Conservation (phyloP, 2,113 vertebrate species). For the Parus major region DNA sequence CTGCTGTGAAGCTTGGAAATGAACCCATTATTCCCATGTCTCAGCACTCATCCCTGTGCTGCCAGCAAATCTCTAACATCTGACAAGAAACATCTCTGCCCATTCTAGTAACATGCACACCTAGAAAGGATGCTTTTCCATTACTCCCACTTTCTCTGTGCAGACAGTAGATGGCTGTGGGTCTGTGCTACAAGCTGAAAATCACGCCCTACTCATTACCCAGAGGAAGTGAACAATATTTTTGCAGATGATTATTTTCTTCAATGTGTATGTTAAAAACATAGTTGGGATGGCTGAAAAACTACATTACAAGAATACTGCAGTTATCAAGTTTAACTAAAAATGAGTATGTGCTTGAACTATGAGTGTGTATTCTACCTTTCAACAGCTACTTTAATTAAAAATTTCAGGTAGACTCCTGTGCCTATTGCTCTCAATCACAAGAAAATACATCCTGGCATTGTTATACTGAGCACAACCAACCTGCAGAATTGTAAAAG, state of each 20-base stretch:
- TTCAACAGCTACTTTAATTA: background rate
- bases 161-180: background rate
- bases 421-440: background rate
- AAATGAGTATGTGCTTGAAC: background rate
- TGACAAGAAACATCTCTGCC: background rate
- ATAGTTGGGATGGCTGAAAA: background rate
- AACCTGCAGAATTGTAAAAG: background rate
- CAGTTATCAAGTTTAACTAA: background rate
- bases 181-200: background rate
- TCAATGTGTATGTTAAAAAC: background rate
- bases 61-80: slow-evolving; percentile 17
- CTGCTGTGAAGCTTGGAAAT: background rate
- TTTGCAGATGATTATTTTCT: background rate
- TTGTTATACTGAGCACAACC: background rate
- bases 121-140: background rate
- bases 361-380: background rate
- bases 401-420: background rate
- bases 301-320: background rate
- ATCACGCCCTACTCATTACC: background rate
- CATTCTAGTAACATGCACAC: background rate
- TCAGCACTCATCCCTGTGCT: background rate
- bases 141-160: background rate
- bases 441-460: background rate
- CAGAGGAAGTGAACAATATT: background rate
- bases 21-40: background rate